Evolutionary conservation across 2,797 vertebrate species (phyloP), one percentile per base, ranked within the genome.

Genomic region (Parauchenoglanis ngamensis): DNA sequence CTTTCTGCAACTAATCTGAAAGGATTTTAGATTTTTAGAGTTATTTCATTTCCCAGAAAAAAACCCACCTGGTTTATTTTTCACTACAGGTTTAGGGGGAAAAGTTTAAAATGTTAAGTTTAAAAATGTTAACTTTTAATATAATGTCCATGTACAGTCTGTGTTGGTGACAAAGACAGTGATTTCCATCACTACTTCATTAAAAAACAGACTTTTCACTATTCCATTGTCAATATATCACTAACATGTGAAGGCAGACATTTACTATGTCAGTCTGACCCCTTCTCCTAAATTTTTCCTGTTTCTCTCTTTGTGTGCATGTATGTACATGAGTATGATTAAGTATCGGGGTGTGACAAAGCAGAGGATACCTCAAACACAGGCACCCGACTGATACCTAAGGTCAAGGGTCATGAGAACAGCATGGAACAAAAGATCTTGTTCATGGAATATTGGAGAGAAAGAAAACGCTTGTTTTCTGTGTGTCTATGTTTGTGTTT

Each of bases 331-430:
- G 52, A 1, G 77, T 59, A 80, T 80, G 12, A 25, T 31, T 80
- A 44, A 61, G 56, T 25, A 80, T 59, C 31, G 15, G 65, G 46
- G 56, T 87, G 70, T 88, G 78, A 67, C 82, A 73, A 56, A 86
- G 84, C 76, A 81, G 82, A 59, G 88, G 87, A 81, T 79, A 87
- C 83, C 83, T 90, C 82, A 88, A 68, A 88, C 88, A 89, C 77
- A 82, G 88, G 82, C 90, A 90, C 77, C 91, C 89, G 86, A 85
- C 88, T 87, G 87, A 90, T 88, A 87, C 78, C 65, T 49, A 77
- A 87, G 89, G 91, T 87, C 89, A 91, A 85, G 88, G 91, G 90
- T 89, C 90, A 92, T 92, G 92, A 91, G 92, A 92, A 92, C 90
- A 88, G 84, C 40, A 84, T 65, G 56, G 76, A 92, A 93, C 92